A percentile compares a stretch with the other conserved stretches of the same genome.
These are phyloP conservation scores for Heliconius charithonia DNA, from an alignment of 2,888 invertebrate genomes.

Conservation along the genomic window DNA sequence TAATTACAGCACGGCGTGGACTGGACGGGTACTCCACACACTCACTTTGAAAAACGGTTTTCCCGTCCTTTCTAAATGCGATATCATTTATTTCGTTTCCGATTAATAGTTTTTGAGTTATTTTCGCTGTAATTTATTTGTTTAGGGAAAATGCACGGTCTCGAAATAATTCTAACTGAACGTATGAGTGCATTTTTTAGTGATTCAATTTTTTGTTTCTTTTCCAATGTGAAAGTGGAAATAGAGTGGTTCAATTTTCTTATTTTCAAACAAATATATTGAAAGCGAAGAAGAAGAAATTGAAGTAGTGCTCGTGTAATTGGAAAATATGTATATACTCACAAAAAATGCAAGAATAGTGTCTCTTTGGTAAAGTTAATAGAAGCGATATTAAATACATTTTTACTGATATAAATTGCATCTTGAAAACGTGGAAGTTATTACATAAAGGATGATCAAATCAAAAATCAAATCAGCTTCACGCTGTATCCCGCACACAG, in stretches of 20 bases:
- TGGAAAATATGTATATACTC: background rate
- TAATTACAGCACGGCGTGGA: slow-evolving; percentile 22
- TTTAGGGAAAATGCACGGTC: background rate
- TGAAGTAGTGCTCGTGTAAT: background rate
- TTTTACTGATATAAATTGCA: background rate
- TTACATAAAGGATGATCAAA: background rate
- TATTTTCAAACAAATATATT: background rate
- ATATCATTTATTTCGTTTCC: slow-evolving; percentile 22
- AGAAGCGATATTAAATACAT: background rate
- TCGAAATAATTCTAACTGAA: background rate
- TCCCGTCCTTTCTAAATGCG: slow-evolving; percentile 21
- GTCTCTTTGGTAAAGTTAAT: background rate
- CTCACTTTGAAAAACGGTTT: slow-evolving; percentile 17
- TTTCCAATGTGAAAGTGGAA: background rate
- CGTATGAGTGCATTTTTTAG: background rate
- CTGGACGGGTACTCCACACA: slow-evolving; percentile 23
- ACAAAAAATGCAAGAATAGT: background rate
- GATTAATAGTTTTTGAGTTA: slow-evolving; percentile 13
- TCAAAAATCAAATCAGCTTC: too few relatives aligned
- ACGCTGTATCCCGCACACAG: too few relatives aligned
- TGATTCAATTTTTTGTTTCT: background rate
- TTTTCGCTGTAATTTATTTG: slow-evolving; percentile 3
- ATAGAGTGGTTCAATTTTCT: background rate
- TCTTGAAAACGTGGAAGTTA: background rate
- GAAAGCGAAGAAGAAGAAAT: background rate